phyloP scores from a whole-genome alignment of 2,113 vertebrate genomes.

The Alosa alosa region DNA sequence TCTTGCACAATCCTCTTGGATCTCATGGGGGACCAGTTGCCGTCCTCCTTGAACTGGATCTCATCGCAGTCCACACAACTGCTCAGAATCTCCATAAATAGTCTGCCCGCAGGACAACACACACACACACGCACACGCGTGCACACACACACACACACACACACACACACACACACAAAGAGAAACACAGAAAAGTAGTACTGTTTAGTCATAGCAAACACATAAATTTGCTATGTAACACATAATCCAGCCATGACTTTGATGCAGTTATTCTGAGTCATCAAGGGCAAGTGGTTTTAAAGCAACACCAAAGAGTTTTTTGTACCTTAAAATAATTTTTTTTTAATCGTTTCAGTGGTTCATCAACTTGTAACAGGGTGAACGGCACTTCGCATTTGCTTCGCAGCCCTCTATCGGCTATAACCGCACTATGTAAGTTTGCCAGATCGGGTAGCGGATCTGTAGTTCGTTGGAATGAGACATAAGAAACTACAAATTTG shows the following conservation, averaged over 20 bases:
- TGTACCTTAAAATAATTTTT: no score
- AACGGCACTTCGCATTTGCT: no score
- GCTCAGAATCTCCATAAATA: conserved; percentile 98
- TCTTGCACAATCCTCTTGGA: conserved; percentile 95
- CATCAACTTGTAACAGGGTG: no score
- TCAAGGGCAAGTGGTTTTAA: no score
- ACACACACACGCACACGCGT: neutral
- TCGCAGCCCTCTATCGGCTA: no score
- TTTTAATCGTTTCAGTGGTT: no score
- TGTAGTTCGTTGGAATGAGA: no score
- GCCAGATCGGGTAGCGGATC: no score
- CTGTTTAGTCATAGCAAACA: neutral
- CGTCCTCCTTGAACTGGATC: conserved; percentile 97
- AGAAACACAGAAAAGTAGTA: neutral
- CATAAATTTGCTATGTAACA: neutral
- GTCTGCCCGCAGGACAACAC: conserved; percentile 62
- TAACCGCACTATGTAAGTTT: no score
- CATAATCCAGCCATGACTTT: neutral
- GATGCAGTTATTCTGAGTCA: neutral
- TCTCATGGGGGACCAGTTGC: conserved; percentile 94
- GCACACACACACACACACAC: neutral
- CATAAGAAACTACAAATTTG: no score
- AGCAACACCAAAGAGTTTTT: no score
- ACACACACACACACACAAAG: neutral
- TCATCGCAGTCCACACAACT: conserved; percentile 96